Conservation (phyloP, 2,797 vertebrate species). For the Syngnathus acus region DNA sequence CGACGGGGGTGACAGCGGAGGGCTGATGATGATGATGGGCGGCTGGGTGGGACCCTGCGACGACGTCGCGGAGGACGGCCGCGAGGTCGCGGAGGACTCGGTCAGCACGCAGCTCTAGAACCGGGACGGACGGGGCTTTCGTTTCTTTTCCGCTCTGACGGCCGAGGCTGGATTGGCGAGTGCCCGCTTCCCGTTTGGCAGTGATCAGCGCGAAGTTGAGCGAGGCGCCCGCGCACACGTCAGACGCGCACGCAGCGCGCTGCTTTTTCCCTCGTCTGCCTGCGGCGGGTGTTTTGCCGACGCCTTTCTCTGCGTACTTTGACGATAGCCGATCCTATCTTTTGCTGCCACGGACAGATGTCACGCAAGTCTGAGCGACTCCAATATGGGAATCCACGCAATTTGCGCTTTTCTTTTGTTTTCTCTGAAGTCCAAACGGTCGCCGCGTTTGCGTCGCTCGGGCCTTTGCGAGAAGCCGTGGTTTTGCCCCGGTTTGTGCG, state of each 20-base stretch:
- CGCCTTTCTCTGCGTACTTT: not conserved
- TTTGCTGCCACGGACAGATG: not conserved
- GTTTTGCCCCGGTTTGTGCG: not conserved
- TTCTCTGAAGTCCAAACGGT: not conserved
- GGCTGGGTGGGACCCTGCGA: conserved; percentile 86
- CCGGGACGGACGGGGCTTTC: not conserved
- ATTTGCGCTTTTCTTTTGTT: not conserved
- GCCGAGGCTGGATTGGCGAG: not conserved
- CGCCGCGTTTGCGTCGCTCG: not conserved
- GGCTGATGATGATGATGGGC: conserved; percentile 47
- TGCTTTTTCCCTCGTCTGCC: not conserved
- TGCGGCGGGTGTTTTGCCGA: not conserved
- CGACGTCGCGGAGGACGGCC: conserved; percentile 71
- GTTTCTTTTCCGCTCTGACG: not conserved
- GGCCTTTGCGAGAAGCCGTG: not conserved
- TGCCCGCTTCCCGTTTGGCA: not conserved
- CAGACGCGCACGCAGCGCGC: too few species aligned
- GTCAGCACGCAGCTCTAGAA: conserved; percentile 90
- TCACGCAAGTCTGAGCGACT: not conserved
- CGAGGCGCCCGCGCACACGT: too few species aligned
- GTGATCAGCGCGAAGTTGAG: too few species aligned
- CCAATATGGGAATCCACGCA: not conserved
- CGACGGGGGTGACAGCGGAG: conserved; percentile 49
- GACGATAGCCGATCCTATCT: not conserved
- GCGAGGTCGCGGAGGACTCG: conserved; percentile 85